Conservation (phyloP, 2,888 invertebrate species). For the Drosophila prostipennis region DNA sequence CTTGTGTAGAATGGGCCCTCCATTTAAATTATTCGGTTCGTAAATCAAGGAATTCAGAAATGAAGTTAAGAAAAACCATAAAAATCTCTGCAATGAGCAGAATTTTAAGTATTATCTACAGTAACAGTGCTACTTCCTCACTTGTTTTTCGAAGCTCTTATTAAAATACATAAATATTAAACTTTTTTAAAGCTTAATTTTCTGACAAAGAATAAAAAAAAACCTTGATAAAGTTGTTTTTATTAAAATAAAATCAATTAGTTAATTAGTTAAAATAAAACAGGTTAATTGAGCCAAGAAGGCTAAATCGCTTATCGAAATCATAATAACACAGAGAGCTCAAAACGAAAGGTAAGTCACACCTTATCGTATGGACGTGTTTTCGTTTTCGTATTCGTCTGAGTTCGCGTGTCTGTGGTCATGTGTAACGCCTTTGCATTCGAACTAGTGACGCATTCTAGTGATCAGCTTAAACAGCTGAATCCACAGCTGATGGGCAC, state of each 20-base stretch:
- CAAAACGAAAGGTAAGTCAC: conserved; percentile 9
- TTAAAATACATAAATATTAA: background rate
- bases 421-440: conserved; percentile 33
- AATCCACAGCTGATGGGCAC: conserved; percentile 42
- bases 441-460: conserved; percentile 49
- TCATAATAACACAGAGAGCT: conserved; percentile 1
- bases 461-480: conserved; percentile 18
- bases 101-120: background rate
- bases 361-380: conserved; percentile 29
- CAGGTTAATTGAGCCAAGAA: background rate
- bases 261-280: background rate
- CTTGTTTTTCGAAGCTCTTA: background rate
- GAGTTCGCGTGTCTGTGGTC: conserved; percentile 33
- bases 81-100: background rate
- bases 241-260: background rate
- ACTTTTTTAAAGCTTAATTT: background rate
- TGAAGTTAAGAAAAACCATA: background rate
- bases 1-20: background rate
- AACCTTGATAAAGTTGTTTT: no score
- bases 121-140: background rate
- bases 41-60: background rate
- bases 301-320: conserved; percentile 1
- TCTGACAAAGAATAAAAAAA: no score
- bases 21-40: conserved; percentile 4
- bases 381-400: conserved; percentile 17